These are phyloP conservation scores for Acleris holmiana DNA, from an alignment of 2,888 invertebrate genomes.

Conservation along the genomic window DNA sequence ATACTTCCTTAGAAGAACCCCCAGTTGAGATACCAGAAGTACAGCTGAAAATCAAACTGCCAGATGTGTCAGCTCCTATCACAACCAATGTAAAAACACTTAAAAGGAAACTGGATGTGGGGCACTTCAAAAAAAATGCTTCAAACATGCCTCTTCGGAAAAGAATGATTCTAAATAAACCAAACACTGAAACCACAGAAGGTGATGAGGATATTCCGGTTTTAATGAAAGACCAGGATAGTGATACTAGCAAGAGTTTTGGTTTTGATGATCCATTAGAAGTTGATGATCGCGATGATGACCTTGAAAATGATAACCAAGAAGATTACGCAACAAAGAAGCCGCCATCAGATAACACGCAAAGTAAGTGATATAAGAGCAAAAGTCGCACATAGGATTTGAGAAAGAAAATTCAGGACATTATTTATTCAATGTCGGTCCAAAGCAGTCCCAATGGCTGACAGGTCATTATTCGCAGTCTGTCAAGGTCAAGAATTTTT, in stretches of 20 bases:
- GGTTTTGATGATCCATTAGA: conserved; percentile 23
- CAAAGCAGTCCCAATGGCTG: too few relatives aligned
- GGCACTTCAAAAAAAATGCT: neutral
- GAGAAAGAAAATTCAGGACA: too few relatives aligned
- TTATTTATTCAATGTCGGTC: too few relatives aligned
- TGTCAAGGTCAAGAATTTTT: too few relatives aligned
- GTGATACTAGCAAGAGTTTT: conserved; percentile 9
- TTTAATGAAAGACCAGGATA: conserved; percentile 9
- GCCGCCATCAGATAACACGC: conserved; percentile 2
- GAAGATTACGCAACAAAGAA: conserved; percentile 7
- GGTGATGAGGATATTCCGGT: conserved; percentile 16
- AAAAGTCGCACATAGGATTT: neutral
- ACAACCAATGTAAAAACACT: conserved; percentile 1
- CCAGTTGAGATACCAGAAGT: conserved; percentile 11
- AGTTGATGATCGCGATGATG: conserved; percentile 24
- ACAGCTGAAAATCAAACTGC: conserved; percentile 22
- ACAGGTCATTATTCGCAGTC: too few relatives aligned
- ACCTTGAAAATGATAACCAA: conserved; percentile 3
- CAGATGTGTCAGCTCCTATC: conserved; percentile 5
- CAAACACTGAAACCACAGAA: neutral
- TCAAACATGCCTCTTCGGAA: conserved; percentile 26
- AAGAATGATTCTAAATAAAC: conserved; percentile 33
- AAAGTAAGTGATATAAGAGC: conserved; percentile 20
- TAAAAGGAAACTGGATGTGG: conserved; percentile 20
- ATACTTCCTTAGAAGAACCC: neutral